Evolutionary conservation across 1,140 invertebrate genomes (phyloP).

Genomic region (Tribolium castaneum): DNA sequence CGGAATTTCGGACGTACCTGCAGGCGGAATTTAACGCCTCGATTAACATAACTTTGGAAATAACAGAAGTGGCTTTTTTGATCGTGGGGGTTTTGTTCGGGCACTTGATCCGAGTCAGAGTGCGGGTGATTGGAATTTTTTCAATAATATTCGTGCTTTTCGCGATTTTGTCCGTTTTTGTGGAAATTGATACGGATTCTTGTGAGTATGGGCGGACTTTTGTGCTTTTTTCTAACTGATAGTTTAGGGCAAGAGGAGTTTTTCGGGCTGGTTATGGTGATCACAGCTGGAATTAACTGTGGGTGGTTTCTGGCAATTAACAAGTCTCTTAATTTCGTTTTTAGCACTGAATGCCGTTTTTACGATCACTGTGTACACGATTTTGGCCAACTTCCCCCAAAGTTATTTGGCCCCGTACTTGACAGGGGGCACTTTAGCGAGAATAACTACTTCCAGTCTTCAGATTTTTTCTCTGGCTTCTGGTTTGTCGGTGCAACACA

Average conservation of each 20-base stretch:
- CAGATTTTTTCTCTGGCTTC: background rate
- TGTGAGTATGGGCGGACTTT: slow-evolving; percentile 38
- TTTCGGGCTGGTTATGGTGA: slow-evolving; percentile 27
- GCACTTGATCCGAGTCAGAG: slow-evolving; percentile 27
- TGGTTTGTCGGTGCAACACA: background rate
- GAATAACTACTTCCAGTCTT: background rate
- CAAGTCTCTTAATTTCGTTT: background rate
- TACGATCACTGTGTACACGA: background rate
- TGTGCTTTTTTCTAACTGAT: background rate
- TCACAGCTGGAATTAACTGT: slow-evolving; percentile 24
- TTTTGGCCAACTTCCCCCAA: background rate
- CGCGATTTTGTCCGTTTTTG: slow-evolving; percentile 13
- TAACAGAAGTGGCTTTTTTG: slow-evolving; percentile 14
- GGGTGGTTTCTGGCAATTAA: background rate
- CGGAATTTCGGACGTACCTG: slow-evolving; percentile 39
- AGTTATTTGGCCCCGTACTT: background rate
- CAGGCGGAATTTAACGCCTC: slow-evolving; percentile 37
- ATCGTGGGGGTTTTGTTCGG: slow-evolving; percentile 30
- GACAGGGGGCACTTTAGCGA: background rate
- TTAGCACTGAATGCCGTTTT: slow-evolving; percentile 6
- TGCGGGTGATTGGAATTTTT: slow-evolving; percentile 32
- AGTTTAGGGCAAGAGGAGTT: slow-evolving; percentile 43
- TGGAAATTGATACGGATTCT: slow-evolving; percentile 44
- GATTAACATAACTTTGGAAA: background rate
- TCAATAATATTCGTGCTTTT: background rate